Base-by-base conservation (phyloP, 2,113 vertebrate genomes). In the Mirounga angustirostris region DNA sequence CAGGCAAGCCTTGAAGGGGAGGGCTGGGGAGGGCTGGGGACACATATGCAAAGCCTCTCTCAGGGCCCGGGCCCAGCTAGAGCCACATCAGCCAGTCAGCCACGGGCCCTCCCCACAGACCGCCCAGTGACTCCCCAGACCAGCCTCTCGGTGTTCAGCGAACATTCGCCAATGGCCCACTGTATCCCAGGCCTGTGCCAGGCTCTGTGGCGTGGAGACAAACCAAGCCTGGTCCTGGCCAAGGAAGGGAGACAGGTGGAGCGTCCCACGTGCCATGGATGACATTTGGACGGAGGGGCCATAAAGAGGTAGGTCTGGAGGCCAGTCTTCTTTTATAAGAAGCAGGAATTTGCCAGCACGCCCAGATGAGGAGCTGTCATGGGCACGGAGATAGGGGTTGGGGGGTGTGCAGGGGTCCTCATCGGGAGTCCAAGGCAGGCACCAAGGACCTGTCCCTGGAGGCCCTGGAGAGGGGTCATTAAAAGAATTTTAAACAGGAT, bases 71-170 rank as follows among this genome's bases (percentile, higher is more conserved):
- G 79, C 28, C 22, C n/a, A 63, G 28, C 30, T 21, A 10, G 18
- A 78, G 59, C 36, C 22, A 30, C 11, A 3, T 33, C n/a, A 24
- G 76, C 26, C 52, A 16, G 56, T 40, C 46, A 22, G 22, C 67
- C 7, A 1, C 56, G 28, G 56, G 4, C 4, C 4, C 26, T 50
- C 7, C 26, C 24, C 14, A 43, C 26, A 22, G 26, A 65, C 9
- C 7, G 7, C 0, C 58, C 36, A 12, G 54, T 0, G 9, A 50
- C 15, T 14, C 19, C 33, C 28, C 88, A 52, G 1, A 9, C 46
- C 12, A 50, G 7, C 24, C 36, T 36, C 73, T 54, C 13, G 2
- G 52, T 36, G 61, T 15, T 73, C 30, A 74, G 50, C 26, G n/a
- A 26, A 67, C 40, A 69, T 36, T n/a, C 3, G 13, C 73, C 1